A percentile compares a stretch with the other conserved stretches of the same genome.
phyloP scores from a whole-genome alignment of 1,140 invertebrate species.

The Orussus abietinus region DNA sequence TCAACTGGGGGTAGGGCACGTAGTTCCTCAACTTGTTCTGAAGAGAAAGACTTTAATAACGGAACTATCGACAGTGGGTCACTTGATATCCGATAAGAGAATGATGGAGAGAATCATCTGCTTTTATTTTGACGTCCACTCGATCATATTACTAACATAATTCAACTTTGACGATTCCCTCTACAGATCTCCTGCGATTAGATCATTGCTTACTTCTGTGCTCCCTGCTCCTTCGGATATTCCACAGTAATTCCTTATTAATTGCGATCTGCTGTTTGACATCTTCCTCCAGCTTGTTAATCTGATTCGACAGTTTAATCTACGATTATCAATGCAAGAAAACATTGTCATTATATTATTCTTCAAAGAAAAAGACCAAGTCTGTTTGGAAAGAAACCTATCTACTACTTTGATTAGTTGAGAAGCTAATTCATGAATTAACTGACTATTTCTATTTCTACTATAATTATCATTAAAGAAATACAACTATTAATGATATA shows the following conservation, averaged over 20 bases:
- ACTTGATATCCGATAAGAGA: slow-evolving; percentile 5
- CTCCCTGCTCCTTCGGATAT: slow-evolving; percentile 26
- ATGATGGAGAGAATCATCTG: not conserved
- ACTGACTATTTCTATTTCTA: too few species aligned
- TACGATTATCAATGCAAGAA: slow-evolving; percentile 11
- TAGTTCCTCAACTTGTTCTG: not conserved
- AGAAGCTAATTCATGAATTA: too few species aligned
- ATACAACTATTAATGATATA: too few species aligned
- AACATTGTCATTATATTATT: slow-evolving; percentile 8
- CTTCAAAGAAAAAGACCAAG: too few species aligned
- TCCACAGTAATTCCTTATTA: slow-evolving; percentile 35
- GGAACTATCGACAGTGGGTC: slow-evolving; percentile 12
- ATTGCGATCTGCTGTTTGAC: slow-evolving; percentile 37
- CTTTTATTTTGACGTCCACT: not conserved
- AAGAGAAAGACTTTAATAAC: slow-evolving; percentile 5
- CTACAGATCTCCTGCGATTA: slow-evolving; percentile 1
- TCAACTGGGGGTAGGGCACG: too few species aligned
- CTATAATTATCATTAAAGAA: too few species aligned
- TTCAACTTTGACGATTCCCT: slow-evolving; percentile 3
- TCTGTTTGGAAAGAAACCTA: too few species aligned
- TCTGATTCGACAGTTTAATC: slow-evolving; percentile 35
- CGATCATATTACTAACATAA: slow-evolving; percentile 2
- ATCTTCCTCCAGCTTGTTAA: slow-evolving; percentile 36
- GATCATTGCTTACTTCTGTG: slow-evolving; percentile 30
- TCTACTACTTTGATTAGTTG: too few species aligned